Base-by-base conservation (phyloP, 2,888 invertebrate genomes). In the Nomada goodeniana region DNA sequence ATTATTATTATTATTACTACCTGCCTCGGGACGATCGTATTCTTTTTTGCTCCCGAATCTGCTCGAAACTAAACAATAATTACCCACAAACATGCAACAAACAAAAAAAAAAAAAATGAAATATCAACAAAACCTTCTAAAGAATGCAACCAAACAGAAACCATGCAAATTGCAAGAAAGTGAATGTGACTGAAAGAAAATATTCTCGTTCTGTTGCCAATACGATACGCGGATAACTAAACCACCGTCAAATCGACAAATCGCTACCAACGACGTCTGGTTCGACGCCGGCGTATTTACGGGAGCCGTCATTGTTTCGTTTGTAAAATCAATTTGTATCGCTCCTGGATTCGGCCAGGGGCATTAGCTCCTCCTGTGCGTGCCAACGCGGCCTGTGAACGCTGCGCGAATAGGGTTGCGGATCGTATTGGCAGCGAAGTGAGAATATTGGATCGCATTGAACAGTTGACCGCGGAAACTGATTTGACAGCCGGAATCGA, bases 401-500 rank as follows among this genome's bases (percentile, higher is more conserved):
- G 82, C 77, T 42, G 81, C 73, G 64, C 85, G 80, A 87, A 87
- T 82, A 83, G 87, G 85, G 86, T 83, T 88, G 87, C 87, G 88
- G 83, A 86, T 89, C 85, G 86, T 86, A 86, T 88, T 88, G 90
- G 90, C 90, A 88, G 85, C 90, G 85, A 86, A 88, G 89, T 90
- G 92, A 90, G 90, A 90, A 90, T 91, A 91, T 91, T 90, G 88
- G 87, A 91, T 90, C 89, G 89, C 89, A 91, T 87, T 86, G 88
- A 88, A 90, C 86, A 89, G 86, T 90, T 90, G 89, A 91, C 89
- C 89, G 88, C 89, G 85, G 86, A 90, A 89, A 87, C 90, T 89
- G 88, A 91, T 92, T 91, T 88, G 87, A 87, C 83, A 80, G 83
- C 80, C 85, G 73, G 83, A 87, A 89, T 88, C 89, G 88, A 90